Base-by-base conservation (phyloP, 2,888 invertebrate genomes). In the Euphydryas editha region DNA sequence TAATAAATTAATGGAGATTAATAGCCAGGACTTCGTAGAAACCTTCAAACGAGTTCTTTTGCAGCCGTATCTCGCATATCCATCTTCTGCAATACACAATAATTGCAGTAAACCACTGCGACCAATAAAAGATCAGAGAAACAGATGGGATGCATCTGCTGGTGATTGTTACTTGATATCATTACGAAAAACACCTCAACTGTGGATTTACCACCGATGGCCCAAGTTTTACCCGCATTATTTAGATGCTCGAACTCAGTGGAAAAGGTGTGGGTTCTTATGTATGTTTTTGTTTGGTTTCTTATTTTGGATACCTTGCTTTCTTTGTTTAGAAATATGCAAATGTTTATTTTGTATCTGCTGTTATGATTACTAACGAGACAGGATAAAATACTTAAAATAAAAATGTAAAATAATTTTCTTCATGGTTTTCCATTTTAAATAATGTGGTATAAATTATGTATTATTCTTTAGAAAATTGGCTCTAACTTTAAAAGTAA, bases 301-400 rank as follows among this genome's bases (percentile, higher is more conserved):
- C 47, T 20, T 85, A 49, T 71, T 82, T 69, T 85, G 83, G 82
- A 71, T 76, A 39, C 86, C 86, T 2, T 81, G 79, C 67, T 66
- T 85, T 21, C 63, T 85, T 46, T 82, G 80, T 66, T 56, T 86
- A 36, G 75, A 75, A 67, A 51, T 84, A 55, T 77, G 77, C 67
- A 79, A 79, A 70, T 85, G 84, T 67, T 78, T 76, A 63, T 81
- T 73, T 69, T 82, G 80, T 74, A 60, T 67, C 15, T 82, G 79
- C 73, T 82, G 78, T 73, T 72, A 72, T 24, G 76, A 85, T 75
- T 76, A 71, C 64, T 76, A 65, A 65, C 56, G 21, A 30, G 44
- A 58, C 55, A n/a, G 21, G n/a, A 13, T 15, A 20, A 0, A 21
- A 11, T 6, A 11, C 39, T 11, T 7, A 44, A 15, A 44, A 30